Evolutionary conservation across 23 tunicate genomes (phyloP), one percentile per base, ranked within the genome.

Genomic region (Botrylloides violaceus): DNA sequence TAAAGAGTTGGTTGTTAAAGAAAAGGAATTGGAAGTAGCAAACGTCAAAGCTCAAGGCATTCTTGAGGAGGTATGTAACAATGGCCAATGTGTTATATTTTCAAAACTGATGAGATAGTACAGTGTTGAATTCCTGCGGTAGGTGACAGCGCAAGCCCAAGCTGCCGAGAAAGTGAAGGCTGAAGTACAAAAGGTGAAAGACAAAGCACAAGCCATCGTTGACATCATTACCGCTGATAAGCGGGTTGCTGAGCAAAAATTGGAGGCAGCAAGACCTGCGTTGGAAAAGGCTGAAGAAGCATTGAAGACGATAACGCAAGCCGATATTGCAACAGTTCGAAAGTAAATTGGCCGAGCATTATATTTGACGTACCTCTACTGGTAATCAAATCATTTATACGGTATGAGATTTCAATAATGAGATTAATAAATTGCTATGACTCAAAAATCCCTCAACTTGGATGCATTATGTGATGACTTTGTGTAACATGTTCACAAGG

Each of bases 151-250:
- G 12, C 96, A 88, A 82, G 96, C 96, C 2, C 88, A 81, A 47
- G 96, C 96, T 1, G 96, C 96, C 0, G 96, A 86, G 35, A 65
- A 76, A 48, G 96, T 88, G 34, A 82, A 82, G 34, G 91, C 86
- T 29, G 96, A 88, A 77, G 96, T 88, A 32, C 83, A 88, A 61
- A 88, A 88, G 58, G 96, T 88, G 19, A 88, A 88, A 49, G 96
- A 88, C 73, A 88, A 88, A 47, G 96, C 96, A 9, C 88, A 88
- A 55, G 58, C 72, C 9, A 82, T 88, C 65, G 96, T 88, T 55
- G 88, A 88, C 59, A 77, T 65, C 4, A 88, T 88, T 18, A 68
- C 96, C 18, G 82, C 79, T 0, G 96, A 88, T 66, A 88, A 88
- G 57, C 65, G 60, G 27, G 66, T 77, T 2, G 96, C 96, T 56